A percentile compares a stretch with the other conserved stretches of the same genome.
phyloP scores from a whole-genome alignment of 2,888 invertebrate genomes.

The Dermolepida albohirtum region DNA sequence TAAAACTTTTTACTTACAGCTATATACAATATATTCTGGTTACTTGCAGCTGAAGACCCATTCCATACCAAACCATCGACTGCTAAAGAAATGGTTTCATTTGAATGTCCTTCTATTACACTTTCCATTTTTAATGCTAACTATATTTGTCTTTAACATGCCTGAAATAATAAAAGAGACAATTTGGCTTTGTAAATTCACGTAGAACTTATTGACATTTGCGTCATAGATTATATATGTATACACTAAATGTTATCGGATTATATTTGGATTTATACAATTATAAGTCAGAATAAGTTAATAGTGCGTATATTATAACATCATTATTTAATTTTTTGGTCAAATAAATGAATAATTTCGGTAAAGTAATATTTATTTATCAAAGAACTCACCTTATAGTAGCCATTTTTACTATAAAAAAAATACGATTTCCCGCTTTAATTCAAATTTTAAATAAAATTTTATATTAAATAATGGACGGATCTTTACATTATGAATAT shows the following conservation, averaged over 20 bases:
- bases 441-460: conserved; percentile 35
- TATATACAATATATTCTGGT: conserved; percentile 60
- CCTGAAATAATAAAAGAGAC: conserved; percentile 6
- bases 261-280: too few species aligned
- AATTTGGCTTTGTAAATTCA: too few species aligned
- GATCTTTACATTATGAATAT: too few species aligned
- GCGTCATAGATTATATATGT: too few species aligned
- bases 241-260: too few species aligned
- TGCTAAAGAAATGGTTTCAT: conserved; percentile 53
- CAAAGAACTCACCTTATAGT: conserved; percentile 39
- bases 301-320: too few species aligned
- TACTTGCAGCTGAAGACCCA: conserved; percentile 43
- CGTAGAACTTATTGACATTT: too few species aligned
- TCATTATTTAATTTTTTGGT: too few species aligned
- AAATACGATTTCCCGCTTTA: conserved; percentile 24
- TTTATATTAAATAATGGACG: conserved; percentile 1
- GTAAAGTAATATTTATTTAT: conserved; percentile 6
- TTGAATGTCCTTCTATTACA: conserved; percentile 54
- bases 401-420: conserved; percentile 40
- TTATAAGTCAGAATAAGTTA: too few species aligned
- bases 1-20: conserved; percentile 55
- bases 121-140: conserved; percentile 55
- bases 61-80: conserved; percentile 55
- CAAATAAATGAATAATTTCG: background rate
- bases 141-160: conserved; percentile 20